phyloP scores from a whole-genome alignment of 2,797 vertebrate species.

The Tolypeutes matacus region DNA sequence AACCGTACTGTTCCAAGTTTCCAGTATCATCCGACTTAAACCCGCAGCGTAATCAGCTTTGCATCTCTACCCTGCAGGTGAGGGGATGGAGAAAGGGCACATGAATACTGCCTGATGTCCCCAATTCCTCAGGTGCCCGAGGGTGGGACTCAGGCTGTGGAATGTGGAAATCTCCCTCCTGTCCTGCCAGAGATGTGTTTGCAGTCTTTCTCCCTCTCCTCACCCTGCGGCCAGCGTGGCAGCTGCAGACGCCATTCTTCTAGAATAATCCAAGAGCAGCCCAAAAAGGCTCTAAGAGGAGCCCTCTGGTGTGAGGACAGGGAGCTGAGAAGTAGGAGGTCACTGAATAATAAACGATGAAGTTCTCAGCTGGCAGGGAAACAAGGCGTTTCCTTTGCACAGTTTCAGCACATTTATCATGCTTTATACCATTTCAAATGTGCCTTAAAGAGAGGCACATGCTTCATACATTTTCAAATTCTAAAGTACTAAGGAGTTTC shows the following conservation, averaged over 20 bases:
- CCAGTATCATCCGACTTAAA: slow-evolving; percentile 46
- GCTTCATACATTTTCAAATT: background rate
- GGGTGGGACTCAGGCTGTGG: slow-evolving; percentile 26
- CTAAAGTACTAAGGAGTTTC: background rate
- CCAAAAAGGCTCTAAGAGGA: slow-evolving; percentile 44
- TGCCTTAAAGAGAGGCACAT: background rate
- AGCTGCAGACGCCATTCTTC: slow-evolving; percentile 62
- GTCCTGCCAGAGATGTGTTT: slow-evolving; percentile 29
- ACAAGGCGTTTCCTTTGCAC: background rate
- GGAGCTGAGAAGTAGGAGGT: background rate
- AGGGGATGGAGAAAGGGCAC: background rate
- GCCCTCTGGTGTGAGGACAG: background rate
- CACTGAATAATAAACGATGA: slow-evolving; percentile 20
- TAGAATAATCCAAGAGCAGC: background rate
- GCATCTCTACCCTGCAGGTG: slow-evolving; percentile 52
- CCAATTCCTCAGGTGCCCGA: slow-evolving; percentile 43
- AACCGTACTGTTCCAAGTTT: no score
- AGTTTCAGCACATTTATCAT: background rate
- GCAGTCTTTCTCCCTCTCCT: slow-evolving; percentile 34
- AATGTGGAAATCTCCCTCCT: background rate
- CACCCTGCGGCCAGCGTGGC: background rate
- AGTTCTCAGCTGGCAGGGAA: slow-evolving; percentile 42
- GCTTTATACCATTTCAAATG: slow-evolving; percentile 16
- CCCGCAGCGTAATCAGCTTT: slow-evolving; percentile 52
- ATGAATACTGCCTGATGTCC: background rate